Evolutionary conservation across 2,797 vertebrate genomes (phyloP).

Genomic region (Oreochromis grahami): DNA sequence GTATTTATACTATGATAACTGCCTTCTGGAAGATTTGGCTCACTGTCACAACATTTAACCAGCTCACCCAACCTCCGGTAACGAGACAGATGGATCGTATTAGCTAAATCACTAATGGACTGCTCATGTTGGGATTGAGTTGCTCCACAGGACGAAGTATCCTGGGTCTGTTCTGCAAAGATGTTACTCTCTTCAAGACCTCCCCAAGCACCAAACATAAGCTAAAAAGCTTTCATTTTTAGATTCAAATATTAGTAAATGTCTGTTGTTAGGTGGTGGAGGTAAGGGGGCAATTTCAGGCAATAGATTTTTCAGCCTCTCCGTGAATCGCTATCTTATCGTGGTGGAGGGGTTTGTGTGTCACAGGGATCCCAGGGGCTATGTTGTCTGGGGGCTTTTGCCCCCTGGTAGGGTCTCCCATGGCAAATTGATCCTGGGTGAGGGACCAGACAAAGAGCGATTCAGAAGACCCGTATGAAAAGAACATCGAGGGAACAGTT

Average conservation of each 20-base stretch:
- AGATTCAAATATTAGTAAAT: not conserved
- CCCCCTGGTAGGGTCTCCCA: too few species aligned
- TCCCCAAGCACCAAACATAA: not conserved
- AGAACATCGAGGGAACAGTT: too few species aligned
- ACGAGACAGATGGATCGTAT: constrained; percentile 20
- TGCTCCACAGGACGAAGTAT: not conserved
- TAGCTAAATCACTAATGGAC: constrained; percentile 41
- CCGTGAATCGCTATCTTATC: too few species aligned
- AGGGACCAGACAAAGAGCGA: too few species aligned
- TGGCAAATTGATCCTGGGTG: too few species aligned
- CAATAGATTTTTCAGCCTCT: not conserved
- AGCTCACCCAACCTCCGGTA: constrained; percentile 15
- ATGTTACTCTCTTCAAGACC: not conserved
- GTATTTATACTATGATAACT: not conserved
- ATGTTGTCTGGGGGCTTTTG: too few species aligned
- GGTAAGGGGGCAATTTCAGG: not conserved
- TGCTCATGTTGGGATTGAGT: constrained; percentile 43
- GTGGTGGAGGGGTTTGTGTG: too few species aligned
- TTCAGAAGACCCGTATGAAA: too few species aligned
- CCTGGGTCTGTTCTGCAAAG: not conserved
- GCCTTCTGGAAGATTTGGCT: not conserved
- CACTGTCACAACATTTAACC: not conserved
- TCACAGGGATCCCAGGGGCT: too few species aligned
- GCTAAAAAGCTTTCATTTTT: not conserved
- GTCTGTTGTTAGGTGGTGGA: too few species aligned